Conservation (phyloP, 2,113 vertebrate species). For the Murina feae region DNA sequence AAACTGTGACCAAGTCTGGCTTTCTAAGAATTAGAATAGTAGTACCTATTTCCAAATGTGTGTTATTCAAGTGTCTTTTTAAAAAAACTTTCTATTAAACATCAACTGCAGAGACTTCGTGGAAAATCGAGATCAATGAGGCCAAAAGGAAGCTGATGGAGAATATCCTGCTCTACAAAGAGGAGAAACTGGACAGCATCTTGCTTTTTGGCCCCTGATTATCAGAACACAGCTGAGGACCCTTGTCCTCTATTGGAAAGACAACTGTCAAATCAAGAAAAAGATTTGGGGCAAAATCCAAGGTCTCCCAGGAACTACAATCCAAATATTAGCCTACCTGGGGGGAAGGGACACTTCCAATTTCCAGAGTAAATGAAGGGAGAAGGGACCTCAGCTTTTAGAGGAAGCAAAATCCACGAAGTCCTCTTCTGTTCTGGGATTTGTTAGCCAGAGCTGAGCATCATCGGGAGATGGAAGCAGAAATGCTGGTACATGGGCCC, state of each 20-base stretch:
- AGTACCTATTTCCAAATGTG: background rate
- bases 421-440: constrained; percentile 8
- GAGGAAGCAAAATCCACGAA: background rate
- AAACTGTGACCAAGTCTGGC: background rate
- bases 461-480: background rate
- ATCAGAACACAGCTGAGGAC: background rate
- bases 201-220: constrained; percentile 82
- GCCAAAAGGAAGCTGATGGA: constrained; percentile 85
- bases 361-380: background rate
- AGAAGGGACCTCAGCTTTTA: background rate
- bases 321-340: background rate
- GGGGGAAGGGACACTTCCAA: constrained; percentile 6
- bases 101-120: constrained; percentile 71
- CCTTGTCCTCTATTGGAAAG: background rate
- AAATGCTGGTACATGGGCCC: background rate
- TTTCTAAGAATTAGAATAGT: background rate
- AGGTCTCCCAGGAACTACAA: background rate
- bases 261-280: background rate
- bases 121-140: constrained; percentile 83
- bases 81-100: constrained; percentile 52
- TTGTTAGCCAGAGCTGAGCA: background rate
- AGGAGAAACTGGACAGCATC: constrained; percentile 81
- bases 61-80: background rate
- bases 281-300: background rate
- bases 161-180: constrained; percentile 82